phyloP scores from a whole-genome alignment of 2,888 invertebrate genomes.

The Spisula subtruncata region DNA sequence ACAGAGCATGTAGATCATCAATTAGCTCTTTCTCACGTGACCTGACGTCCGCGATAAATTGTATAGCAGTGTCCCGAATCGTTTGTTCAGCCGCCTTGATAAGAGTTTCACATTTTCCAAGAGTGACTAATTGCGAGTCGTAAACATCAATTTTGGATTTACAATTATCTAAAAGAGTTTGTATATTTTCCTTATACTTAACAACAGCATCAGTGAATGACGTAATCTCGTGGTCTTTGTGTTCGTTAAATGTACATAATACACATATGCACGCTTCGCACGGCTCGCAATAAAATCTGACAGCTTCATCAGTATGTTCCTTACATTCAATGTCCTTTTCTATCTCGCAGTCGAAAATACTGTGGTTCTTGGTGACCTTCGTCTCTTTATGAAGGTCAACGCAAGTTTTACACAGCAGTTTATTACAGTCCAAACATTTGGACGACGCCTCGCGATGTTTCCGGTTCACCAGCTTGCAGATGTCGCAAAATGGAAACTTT shows the following conservation, averaged over 20 bases:
- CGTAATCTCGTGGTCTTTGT: slow-evolving; percentile 87
- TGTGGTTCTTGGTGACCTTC: slow-evolving; percentile 87
- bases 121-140: slow-evolving; percentile 83
- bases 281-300: slow-evolving; percentile 88
- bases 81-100: slow-evolving; percentile 87
- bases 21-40: slow-evolving; percentile 86
- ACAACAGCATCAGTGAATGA: slow-evolving; percentile 86
- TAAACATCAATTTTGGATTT: slow-evolving; percentile 85
- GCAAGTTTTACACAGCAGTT: slow-evolving; percentile 87
- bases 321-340: slow-evolving; percentile 88
- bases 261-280: slow-evolving; percentile 88
- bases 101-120: slow-evolving; percentile 84
- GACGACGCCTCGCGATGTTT: slow-evolving; percentile 87
- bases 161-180: slow-evolving; percentile 84
- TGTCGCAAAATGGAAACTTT: slow-evolving; percentile 87
- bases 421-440: slow-evolving; percentile 88
- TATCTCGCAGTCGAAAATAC: slow-evolving; percentile 88
- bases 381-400: slow-evolving; percentile 87
- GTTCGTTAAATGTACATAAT: slow-evolving; percentile 88
- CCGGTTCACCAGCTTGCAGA: slow-evolving; percentile 87
- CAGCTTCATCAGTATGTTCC: slow-evolving; percentile 87
- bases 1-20: slow-evolving; percentile 86
- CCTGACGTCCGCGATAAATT: slow-evolving; percentile 87
- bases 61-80: slow-evolving; percentile 86
- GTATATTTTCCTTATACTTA: slow-evolving; percentile 87